phyloP scores from a whole-genome alignment of 1,140 invertebrate genomes.

The Magallana ariakensis region DNA sequence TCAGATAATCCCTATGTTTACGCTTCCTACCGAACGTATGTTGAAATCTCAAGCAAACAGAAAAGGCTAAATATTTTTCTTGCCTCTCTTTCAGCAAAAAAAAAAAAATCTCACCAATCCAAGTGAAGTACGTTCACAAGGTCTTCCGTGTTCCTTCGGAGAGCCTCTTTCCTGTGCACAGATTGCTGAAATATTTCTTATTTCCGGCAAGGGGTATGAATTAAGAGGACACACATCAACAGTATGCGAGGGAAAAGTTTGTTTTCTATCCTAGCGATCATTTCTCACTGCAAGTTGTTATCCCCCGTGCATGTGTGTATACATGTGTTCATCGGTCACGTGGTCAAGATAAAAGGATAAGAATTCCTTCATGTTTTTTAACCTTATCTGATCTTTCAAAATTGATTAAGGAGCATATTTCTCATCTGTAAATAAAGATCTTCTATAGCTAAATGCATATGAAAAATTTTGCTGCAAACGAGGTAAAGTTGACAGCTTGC shows the following conservation, averaged over 20 bases:
- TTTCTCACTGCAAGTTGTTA: too few relatives aligned
- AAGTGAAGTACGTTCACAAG: not conserved
- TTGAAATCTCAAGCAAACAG: slow-evolving; percentile 4
- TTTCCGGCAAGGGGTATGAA: not conserved
- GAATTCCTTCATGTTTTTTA: too few relatives aligned
- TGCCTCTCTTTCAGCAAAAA: not conserved
- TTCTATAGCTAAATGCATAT: too few relatives aligned
- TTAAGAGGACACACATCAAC: slow-evolving; percentile 18
- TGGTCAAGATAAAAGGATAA: not conserved
- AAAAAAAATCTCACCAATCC: slow-evolving; percentile 12
- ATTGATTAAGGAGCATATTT: too few relatives aligned
- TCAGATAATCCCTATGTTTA: not conserved
- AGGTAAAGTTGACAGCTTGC: too few relatives aligned
- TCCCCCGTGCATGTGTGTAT: not conserved
- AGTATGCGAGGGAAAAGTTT: not conserved
- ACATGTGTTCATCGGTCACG: not conserved
- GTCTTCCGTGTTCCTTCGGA: slow-evolving; percentile 15
- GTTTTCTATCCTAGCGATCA: too few relatives aligned
- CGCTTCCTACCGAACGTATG: not conserved
- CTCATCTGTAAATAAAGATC: too few relatives aligned
- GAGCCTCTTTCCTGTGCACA: not conserved
- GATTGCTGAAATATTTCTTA: slow-evolving; percentile 32
- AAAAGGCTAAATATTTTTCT: slow-evolving; percentile 18
- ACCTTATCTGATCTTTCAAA: too few relatives aligned
- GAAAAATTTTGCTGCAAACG: too few relatives aligned